Conservation (phyloP, 2,888 invertebrate genomes). For the Morinoia aosen region DNA sequence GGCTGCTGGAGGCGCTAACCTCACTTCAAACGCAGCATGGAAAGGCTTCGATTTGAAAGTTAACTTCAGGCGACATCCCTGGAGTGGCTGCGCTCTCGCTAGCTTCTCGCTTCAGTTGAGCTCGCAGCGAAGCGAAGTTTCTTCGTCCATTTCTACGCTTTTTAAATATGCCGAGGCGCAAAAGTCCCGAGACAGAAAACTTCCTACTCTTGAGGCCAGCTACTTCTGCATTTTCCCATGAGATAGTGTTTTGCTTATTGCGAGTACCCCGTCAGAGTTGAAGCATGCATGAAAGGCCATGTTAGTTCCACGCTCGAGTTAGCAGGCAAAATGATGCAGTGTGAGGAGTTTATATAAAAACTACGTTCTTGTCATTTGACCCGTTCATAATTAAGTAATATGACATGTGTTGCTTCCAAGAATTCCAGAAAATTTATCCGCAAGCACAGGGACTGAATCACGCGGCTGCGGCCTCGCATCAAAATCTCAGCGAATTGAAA, state of each 20-base stretch:
- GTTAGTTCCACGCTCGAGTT: too few relatives aligned
- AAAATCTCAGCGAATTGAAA: too few relatives aligned
- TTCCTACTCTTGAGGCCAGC: background rate
- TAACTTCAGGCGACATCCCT: background rate
- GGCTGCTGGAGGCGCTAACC: background rate
- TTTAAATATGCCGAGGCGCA: background rate
- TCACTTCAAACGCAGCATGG: background rate
- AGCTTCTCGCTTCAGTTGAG: background rate
- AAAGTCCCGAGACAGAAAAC: background rate
- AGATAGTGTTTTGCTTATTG: background rate
- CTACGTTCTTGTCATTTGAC: too few relatives aligned
- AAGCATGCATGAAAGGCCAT: too few relatives aligned
- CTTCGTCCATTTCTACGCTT: background rate
- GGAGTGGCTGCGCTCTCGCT: background rate
- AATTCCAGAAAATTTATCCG: too few relatives aligned
- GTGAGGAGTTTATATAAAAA: too few relatives aligned
- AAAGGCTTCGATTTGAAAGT: background rate
- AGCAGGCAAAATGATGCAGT: too few relatives aligned
- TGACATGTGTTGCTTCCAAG: too few relatives aligned
- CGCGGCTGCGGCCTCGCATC: too few relatives aligned
- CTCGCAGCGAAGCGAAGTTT: background rate
- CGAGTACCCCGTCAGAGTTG: too few relatives aligned
- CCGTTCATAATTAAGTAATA: too few relatives aligned
- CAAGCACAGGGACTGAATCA: too few relatives aligned
- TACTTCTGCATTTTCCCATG: background rate